Evolutionary conservation across 2,113 vertebrate species (phyloP).

Genomic region (Dipodomys ordii): DNA sequence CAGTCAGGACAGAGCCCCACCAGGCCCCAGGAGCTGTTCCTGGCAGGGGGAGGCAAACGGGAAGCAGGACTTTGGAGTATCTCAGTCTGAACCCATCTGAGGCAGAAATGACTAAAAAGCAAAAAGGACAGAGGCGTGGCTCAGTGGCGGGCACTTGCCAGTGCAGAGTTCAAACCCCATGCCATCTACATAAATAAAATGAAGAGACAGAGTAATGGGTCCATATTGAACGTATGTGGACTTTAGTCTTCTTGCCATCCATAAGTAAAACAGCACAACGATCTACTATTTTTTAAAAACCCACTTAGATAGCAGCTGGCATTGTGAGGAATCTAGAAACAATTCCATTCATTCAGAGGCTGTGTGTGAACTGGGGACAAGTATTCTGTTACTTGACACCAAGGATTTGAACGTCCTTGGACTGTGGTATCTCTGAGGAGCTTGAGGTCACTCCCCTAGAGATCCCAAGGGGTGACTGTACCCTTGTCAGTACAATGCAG

Average conservation of each 20-base stretch:
- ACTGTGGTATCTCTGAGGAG: background rate
- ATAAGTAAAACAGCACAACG: too few species aligned
- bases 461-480: background rate
- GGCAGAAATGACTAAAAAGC: too few species aligned
- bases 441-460: background rate
- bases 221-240: too few species aligned
- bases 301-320: background rate
- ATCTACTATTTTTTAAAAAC: too few species aligned
- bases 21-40: background rate
- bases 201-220: background rate
- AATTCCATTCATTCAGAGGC: background rate
- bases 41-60: fast-evolving
- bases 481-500: background rate
- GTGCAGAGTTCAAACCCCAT: too few species aligned
- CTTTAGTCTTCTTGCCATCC: background rate
- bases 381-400: background rate
- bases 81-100: too few species aligned
- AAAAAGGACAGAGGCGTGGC: too few species aligned
- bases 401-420: too few species aligned
- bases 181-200: too few species aligned
- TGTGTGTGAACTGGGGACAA: background rate
- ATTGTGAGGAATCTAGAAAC: background rate
- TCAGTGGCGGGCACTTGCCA: too few species aligned
- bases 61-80: background rate
- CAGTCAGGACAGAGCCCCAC: too few species aligned